Evolutionary conservation across 1,140 invertebrate genomes (phyloP).

Genomic region (Thaumetopoea pityocampa): DNA sequence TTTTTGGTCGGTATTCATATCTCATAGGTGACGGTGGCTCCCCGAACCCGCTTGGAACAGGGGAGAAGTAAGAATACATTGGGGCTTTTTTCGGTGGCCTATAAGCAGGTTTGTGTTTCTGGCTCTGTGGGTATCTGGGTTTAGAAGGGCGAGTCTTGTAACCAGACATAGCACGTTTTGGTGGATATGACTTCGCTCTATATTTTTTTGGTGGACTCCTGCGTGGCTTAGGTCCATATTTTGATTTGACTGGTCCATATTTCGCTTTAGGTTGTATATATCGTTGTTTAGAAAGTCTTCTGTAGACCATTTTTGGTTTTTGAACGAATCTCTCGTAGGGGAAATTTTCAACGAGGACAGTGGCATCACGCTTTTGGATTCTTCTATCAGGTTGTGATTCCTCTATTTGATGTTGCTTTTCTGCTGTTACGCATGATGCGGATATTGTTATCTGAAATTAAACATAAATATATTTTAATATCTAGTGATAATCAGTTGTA

Average conservation of each 20-base stretch:
- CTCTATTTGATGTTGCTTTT: conserved; percentile 18
- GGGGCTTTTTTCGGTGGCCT: conserved; percentile 32
- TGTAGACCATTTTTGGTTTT: conserved; percentile 48
- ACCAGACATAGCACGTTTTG: conserved; percentile 24
- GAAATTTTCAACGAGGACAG: conserved; percentile 40
- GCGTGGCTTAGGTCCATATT: conserved; percentile 30
- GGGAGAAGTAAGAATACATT: conserved; percentile 24
- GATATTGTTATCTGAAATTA: conserved; percentile 52
- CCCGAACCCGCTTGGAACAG: conserved; percentile 43
- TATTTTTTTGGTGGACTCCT: conserved; percentile 27
- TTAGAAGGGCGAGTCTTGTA: conserved; percentile 12
- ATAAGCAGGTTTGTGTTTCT: conserved; percentile 27
- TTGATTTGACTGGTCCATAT: conserved; percentile 34
- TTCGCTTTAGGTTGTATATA: conserved; percentile 33
- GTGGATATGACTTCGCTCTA: conserved; percentile 1
- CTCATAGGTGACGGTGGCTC: conserved; percentile 39
- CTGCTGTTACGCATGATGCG: conserved; percentile 26
- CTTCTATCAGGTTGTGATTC: conserved; percentile 24
- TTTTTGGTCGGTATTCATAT: conserved; percentile 21
- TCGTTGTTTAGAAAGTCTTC: conserved; percentile 42
- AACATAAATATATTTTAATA: conserved; percentile 14
- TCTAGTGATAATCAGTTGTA: too few species aligned
- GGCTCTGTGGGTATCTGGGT: conserved; percentile 27
- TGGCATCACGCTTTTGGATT: conserved; percentile 43
- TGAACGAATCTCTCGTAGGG: conserved; percentile 38